Conservation (phyloP, 2,797 vertebrate genomes). For the Danionella dracula region DNA sequence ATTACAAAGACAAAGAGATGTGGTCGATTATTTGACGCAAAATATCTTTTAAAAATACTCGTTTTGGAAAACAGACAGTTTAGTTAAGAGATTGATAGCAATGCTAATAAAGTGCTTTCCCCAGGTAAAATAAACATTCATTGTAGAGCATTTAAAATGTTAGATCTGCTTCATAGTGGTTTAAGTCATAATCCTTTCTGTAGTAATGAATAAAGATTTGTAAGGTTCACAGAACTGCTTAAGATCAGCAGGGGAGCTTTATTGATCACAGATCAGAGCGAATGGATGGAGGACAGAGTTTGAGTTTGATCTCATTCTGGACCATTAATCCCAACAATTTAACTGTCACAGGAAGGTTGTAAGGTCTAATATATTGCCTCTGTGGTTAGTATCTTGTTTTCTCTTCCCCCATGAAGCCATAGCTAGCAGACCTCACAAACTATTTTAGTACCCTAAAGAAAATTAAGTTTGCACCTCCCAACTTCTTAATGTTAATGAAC, state of each 20-base stretch:
- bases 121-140: neutral
- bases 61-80: too few relatives aligned
- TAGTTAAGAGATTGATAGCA: too few relatives aligned
- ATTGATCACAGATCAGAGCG: slow-evolving; percentile 4
- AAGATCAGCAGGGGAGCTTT: neutral
- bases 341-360: neutral
- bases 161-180: neutral
- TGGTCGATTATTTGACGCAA: too few relatives aligned
- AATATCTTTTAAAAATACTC: too few relatives aligned
- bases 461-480: too few relatives aligned
- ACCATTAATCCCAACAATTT: neutral
- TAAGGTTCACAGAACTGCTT: neutral
- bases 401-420: neutral
- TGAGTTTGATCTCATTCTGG: slow-evolving; percentile 7
- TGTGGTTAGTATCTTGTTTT: neutral
- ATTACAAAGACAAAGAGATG: too few relatives aligned
- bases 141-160: neutral
- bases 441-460: too few relatives aligned
- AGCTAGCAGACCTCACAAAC: too few relatives aligned
- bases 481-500: too few relatives aligned
- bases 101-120: neutral
- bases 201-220: neutral
- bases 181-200: neutral
- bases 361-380: slow-evolving; percentile 2
- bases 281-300: neutral